Conservation (phyloP, 2,113 vertebrate genomes). For the Enhydra lutris region DNA sequence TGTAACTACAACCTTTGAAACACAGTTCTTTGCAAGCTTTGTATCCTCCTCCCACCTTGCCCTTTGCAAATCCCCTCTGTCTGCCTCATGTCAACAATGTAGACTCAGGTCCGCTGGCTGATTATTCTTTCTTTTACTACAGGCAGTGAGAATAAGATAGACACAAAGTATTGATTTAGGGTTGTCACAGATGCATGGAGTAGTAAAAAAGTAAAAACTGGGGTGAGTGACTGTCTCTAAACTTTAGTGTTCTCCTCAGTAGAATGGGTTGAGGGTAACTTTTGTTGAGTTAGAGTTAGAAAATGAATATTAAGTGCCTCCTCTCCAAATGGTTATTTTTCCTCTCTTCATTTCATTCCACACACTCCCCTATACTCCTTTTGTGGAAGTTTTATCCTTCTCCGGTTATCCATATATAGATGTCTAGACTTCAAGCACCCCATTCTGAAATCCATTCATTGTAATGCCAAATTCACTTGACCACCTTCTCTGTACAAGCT, state of each 20-base stretch:
- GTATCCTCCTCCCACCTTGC: background rate
- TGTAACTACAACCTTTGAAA: slow-evolving; percentile 37
- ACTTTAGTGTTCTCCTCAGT: background rate
- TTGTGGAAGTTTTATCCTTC: background rate
- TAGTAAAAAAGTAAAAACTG: background rate
- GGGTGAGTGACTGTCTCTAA: background rate
- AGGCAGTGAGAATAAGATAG: background rate
- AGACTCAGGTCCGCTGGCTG: background rate
- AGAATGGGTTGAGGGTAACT: background rate
- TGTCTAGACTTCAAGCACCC: background rate
- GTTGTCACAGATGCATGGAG: background rate
- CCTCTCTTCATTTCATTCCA: background rate
- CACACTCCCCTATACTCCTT: background rate
- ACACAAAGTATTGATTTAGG: background rate
- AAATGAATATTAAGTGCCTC: background rate
- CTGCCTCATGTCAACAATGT: background rate
- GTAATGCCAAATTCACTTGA: background rate
- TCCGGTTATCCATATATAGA: background rate
- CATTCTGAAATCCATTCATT: background rate
- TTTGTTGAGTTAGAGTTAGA: background rate
- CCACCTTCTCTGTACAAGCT: background rate
- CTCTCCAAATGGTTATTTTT: background rate
- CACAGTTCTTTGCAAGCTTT: slow-evolving; percentile 3
- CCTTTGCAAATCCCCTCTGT: background rate
- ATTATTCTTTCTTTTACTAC: background rate